A percentile compares a stretch with the other conserved stretches of the same genome.
phyloP scores from a whole-genome alignment of 2,888 invertebrate genomes.

The Pyrrhosoma nymphula region DNA sequence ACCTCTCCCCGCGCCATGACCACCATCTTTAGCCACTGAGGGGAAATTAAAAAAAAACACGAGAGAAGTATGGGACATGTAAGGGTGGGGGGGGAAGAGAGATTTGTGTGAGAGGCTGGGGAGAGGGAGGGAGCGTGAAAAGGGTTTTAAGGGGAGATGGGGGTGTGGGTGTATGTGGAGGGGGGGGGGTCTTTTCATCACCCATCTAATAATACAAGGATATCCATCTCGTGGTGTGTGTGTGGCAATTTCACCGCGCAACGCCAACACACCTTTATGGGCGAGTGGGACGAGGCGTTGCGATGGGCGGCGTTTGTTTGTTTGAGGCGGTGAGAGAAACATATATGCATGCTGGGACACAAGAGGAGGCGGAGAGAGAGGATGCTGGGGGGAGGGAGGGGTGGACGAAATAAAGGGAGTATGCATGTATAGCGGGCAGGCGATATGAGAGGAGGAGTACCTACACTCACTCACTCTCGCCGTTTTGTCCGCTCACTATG shows the following conservation, averaged over 20 bases:
- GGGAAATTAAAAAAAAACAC: background rate
- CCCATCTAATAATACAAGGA: background rate
- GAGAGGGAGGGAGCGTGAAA: background rate
- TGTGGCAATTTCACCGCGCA: background rate
- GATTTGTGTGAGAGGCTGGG: background rate
- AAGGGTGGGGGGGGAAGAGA: background rate
- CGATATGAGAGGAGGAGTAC: too few relatives aligned
- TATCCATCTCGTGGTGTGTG: background rate
- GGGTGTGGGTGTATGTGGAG: background rate
- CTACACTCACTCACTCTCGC: background rate
- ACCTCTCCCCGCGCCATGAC: background rate
- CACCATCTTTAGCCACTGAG: background rate
- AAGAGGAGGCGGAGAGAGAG: too few relatives aligned
- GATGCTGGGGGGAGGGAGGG: background rate
- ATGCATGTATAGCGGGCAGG: background rate
- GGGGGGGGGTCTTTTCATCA: background rate
- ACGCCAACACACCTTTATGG: conserved; percentile 13
- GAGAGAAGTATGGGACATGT: background rate
- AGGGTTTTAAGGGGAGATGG: background rate
- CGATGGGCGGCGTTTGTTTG: background rate
- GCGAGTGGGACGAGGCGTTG: background rate
- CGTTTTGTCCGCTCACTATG: background rate
- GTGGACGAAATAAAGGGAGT: background rate
- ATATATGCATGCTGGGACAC: background rate
- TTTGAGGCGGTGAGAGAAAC: background rate